Base-by-base conservation (phyloP, 2,113 vertebrate genomes). In the rat (Rattus norvegicus) region DNA sequence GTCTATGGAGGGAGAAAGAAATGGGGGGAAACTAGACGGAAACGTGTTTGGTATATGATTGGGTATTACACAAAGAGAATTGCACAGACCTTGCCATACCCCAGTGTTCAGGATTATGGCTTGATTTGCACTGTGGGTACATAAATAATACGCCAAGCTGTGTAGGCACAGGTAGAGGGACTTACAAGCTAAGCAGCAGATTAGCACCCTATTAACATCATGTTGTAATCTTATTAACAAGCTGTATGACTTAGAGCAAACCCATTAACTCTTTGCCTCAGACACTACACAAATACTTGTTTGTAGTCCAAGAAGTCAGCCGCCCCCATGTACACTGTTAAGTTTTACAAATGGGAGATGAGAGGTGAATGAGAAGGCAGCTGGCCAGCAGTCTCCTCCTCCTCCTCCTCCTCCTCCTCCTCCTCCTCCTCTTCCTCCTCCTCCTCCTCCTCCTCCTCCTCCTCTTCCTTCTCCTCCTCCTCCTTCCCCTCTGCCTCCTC, bases 211-310 rank as follows among this genome's bases (percentile, higher is more conserved):
- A 73, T 92, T 92, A 80, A 70, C 65, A 73, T 92, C 54, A n/a
- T 33, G 63, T 47, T 95, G 54, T 92, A 92, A 96, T 86, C 72
- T 24, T 79, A 90, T 56, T 85, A 92, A 36, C 77, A 85, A 94
- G 63, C 28, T 56, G 30, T 56, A 72, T 79, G 72, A 28, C 90
- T 90, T 56, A 72, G 63, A 92, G 70, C 30, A 92, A 95, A 90
- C 39, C 73, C 73, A 81, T 75, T 80, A 56, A 80, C 86, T 90
- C 72, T 88, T 88, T 79, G 47, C 72, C 73, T 90, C 90, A 56
- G 54, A 94, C 54, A 77, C n/a, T 24, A 65, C n/a, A 47, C 43
- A 89, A 65, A 94, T 49, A 80, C 90, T 73, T 79, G 54, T 92
- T 90, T 79, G 30, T 39, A 86, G 52, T 73, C 54, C 47, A 43